phyloP scores from a whole-genome alignment of 2,797 vertebrate genomes.

The Pogoniulus pusillus region DNA sequence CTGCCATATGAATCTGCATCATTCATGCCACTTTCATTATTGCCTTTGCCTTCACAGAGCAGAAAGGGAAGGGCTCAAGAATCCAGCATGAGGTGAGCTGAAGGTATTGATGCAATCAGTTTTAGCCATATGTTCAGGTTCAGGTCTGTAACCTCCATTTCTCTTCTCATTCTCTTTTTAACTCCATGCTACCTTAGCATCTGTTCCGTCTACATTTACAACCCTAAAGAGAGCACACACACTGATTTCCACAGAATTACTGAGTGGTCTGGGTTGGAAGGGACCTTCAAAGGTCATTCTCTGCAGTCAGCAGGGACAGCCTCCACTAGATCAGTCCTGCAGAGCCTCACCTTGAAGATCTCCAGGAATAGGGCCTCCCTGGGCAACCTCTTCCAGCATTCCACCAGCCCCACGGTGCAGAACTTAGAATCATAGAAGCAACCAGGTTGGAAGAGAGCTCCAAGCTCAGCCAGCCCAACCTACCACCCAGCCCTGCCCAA shows the following conservation, averaged over 20 bases:
- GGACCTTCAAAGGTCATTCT: too few species aligned
- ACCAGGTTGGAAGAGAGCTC: too few species aligned
- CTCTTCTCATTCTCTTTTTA: neutral
- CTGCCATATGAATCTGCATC: constrained; percentile 4
- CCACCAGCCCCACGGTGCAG: too few species aligned
- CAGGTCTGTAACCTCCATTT: neutral
- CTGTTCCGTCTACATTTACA: neutral
- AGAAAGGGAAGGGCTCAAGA: constrained; percentile 40
- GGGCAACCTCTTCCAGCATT: too few species aligned
- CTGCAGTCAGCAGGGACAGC: too few species aligned
- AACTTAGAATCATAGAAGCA: too few species aligned
- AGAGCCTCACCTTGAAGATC: too few species aligned
- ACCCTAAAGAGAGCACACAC: neutral
- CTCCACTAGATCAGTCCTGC: too few species aligned
- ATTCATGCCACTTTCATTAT: constrained; percentile 27
- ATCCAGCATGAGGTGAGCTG: neutral
- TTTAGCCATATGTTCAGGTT: neutral
- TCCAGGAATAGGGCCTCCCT: too few species aligned
- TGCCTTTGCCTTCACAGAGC: constrained; percentile 7
- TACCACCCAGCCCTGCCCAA: too few species aligned
- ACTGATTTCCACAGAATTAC: neutral
- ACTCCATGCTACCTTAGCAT: neutral
- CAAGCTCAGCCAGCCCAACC: too few species aligned
- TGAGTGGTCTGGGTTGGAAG: too few species aligned
- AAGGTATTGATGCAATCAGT: neutral